These are phyloP conservation scores for Tribolium freemani DNA, from an alignment of 2,888 invertebrate species.

Conservation along the genomic window DNA sequence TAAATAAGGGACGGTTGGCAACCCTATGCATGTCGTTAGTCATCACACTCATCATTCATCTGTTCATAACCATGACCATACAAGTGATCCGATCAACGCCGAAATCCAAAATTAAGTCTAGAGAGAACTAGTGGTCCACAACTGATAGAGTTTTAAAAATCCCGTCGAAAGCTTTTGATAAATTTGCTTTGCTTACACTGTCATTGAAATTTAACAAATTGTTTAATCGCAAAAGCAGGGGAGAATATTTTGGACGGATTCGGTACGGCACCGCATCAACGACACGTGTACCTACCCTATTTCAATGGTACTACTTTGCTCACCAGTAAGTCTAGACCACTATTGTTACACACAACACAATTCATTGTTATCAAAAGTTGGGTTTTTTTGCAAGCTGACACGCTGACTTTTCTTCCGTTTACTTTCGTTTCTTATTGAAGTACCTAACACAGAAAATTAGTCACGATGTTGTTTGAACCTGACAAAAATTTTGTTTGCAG, in stretches of 20 bases:
- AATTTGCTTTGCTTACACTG: slow-evolving; percentile 23
- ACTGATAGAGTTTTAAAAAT: not conserved
- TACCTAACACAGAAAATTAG: slow-evolving; percentile 4
- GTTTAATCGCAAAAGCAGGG: slow-evolving; percentile 58
- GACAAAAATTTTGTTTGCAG: slow-evolving; percentile 68
- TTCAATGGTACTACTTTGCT: slow-evolving; percentile 85
- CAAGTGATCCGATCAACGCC: not conserved
- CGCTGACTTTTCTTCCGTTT: slow-evolving; percentile 35
- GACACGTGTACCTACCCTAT: slow-evolving; percentile 87
- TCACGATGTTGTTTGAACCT: slow-evolving; percentile 7
- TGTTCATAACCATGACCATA: slow-evolving; percentile 10
- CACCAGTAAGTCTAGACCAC: slow-evolving; percentile 77
- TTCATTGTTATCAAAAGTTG: slow-evolving; percentile 35
- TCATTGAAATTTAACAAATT: slow-evolving; percentile 26
- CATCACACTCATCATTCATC: slow-evolving; percentile 11
- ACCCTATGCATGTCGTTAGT: slow-evolving; percentile 8
- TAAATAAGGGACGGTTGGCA: no score
- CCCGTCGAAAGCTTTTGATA: slow-evolving; percentile 19
- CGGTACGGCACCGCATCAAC: slow-evolving; percentile 82
- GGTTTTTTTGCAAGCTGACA: slow-evolving; percentile 51
- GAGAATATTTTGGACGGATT: slow-evolving; percentile 71
- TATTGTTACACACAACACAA: slow-evolving; percentile 37
- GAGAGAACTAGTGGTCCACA: slow-evolving; percentile 4
- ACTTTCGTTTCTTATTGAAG: not conserved
- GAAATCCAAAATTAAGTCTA: not conserved